Evolutionary conservation across 2,113 vertebrate species (phyloP).

Genomic region (Bothrops jararaca): DNA sequence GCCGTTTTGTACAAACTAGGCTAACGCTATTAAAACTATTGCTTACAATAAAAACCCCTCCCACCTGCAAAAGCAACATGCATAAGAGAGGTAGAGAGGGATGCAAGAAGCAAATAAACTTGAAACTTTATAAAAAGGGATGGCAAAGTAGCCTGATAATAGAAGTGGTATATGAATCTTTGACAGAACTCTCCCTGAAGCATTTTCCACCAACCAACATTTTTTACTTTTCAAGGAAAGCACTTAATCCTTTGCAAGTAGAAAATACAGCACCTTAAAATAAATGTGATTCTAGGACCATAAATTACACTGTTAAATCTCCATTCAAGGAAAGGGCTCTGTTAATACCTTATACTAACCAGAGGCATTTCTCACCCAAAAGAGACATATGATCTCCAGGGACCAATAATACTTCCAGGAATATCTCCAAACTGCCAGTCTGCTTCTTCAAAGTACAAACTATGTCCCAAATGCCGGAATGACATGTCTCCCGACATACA

Average conservation of each 20-base stretch:
- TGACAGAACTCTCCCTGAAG: not conserved
- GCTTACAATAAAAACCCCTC: not conserved
- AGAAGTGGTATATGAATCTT: not conserved
- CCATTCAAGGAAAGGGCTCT: not conserved
- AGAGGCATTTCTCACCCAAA: not conserved
- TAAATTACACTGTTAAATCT: not conserved
- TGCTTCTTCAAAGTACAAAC: not conserved
- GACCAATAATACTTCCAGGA: not conserved
- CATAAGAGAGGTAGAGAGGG: not conserved
- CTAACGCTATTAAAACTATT: not conserved
- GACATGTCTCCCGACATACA: not conserved
- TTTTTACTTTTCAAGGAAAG: not conserved
- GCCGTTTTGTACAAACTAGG: not conserved
- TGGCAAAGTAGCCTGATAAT: not conserved
- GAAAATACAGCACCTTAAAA: not conserved
- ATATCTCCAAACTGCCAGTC: not conserved
- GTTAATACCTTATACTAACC: not conserved
- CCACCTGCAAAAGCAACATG: not conserved
- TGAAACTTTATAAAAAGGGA: not conserved
- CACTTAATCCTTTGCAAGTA: not conserved
- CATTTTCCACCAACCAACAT: not conserved
- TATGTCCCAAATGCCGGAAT: not conserved
- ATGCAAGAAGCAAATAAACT: not conserved
- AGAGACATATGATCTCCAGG: not conserved
- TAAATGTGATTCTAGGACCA: not conserved